These are phyloP conservation scores for Setipinna tenuifilis DNA, from an alignment of 2,797 vertebrate species.

Conservation along the genomic window DNA sequence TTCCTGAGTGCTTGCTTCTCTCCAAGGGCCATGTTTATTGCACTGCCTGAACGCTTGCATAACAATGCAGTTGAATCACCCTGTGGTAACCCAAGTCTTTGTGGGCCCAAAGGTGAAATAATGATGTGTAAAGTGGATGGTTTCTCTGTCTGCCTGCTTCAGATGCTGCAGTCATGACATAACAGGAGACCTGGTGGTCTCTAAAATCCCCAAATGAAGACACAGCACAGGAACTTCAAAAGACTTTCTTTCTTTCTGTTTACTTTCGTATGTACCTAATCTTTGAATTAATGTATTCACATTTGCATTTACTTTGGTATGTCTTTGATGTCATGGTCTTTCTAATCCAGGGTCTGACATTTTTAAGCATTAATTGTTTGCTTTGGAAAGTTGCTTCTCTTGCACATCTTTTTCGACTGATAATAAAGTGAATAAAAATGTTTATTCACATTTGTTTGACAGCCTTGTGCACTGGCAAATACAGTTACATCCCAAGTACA, in stretches of 20 bases:
- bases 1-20: constrained; percentile 58
- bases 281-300: background rate
- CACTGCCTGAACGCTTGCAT: constrained; percentile 55
- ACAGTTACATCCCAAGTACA: background rate
- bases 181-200: background rate
- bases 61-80: constrained; percentile 55
- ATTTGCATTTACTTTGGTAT: background rate
- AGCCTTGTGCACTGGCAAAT: background rate
- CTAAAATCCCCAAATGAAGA: background rate
- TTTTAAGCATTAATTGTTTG: background rate
- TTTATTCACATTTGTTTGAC: background rate
- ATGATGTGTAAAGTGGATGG: background rate
- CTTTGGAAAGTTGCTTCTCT: background rate
- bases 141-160: background rate
- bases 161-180: background rate
- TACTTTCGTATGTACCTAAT: background rate
- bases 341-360: background rate
- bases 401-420: background rate
- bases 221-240: background rate
- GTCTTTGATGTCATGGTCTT: background rate
- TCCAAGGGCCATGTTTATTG: constrained; percentile 60
- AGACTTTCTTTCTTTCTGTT: background rate
- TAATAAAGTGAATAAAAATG: background rate
- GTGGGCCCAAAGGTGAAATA: background rate
- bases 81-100: constrained; percentile 54